These are phyloP conservation scores for Perognathus longimembris DNA, from an alignment of 2,113 vertebrate species.

Conservation along the genomic window DNA sequence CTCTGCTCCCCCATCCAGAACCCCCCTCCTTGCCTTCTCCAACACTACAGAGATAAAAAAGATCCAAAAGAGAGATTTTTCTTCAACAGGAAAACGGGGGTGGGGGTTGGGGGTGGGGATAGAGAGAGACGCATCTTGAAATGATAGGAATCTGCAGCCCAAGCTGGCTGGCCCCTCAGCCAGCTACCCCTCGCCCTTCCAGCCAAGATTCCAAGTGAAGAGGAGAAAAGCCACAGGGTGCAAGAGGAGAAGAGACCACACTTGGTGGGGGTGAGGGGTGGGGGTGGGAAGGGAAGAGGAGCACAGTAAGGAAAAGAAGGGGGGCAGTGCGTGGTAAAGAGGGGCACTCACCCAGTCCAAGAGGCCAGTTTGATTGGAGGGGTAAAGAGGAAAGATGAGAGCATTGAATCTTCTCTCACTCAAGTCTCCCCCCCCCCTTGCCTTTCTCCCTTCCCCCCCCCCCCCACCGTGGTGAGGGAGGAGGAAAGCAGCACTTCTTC, in stretches of 20 bases:
- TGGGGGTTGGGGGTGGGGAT: slow-evolving; percentile 1
- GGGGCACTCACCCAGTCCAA: not conserved
- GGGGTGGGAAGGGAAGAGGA: not conserved
- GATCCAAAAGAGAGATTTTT: slow-evolving; percentile 81
- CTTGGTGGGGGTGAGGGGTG: not conserved
- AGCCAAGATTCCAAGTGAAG: slow-evolving; percentile 71
- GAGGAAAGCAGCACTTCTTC: not conserved
- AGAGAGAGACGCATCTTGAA: slow-evolving; percentile 76
- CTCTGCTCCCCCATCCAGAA: slow-evolving; percentile 66
- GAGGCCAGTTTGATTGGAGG: not conserved
- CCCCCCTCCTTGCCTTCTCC: slow-evolving; percentile 68
- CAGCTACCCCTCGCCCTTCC: slow-evolving; percentile 68
- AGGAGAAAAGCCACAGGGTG: slow-evolving; percentile 72
- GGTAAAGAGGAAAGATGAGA: not conserved
- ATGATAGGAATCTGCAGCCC: slow-evolving; percentile 80
- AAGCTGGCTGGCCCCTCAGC: slow-evolving; percentile 68
- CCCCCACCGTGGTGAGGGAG: not conserved
- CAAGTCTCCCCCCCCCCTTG: not conserved
- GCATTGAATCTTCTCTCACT: not conserved
- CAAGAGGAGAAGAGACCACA: slow-evolving; percentile 52
- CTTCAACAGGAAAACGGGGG: slow-evolving; percentile 78
- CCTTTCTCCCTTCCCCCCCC: not conserved
- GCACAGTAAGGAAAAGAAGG: not conserved
- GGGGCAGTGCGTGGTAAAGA: not conserved
- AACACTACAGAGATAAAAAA: slow-evolving; percentile 79